Conservation (phyloP, 2,888 invertebrate species). For the Eupithecia inturbata region DNA sequence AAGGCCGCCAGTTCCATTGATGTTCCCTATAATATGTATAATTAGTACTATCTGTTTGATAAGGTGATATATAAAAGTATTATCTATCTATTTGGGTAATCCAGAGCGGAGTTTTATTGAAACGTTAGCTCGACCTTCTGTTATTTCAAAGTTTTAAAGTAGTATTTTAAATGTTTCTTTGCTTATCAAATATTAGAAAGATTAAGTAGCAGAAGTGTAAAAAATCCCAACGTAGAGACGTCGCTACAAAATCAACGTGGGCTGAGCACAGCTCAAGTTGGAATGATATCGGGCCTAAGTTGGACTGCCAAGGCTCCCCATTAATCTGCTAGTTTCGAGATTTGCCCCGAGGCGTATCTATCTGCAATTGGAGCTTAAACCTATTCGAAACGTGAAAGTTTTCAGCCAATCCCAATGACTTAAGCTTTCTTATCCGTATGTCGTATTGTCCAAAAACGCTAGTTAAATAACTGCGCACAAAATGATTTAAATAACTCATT, state of each 20-base stretch:
- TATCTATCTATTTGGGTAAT: not conserved
- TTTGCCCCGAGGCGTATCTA: conserved; percentile 34
- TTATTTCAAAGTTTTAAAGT: not conserved
- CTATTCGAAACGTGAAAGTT: conserved; percentile 35
- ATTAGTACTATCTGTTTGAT: too few species aligned
- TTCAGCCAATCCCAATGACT: conserved; percentile 18
- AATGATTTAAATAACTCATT: not conserved
- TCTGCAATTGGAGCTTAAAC: conserved; percentile 28
- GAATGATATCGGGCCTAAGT: conserved; percentile 31
- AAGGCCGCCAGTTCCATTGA: too few species aligned
- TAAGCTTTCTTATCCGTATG: not conserved
- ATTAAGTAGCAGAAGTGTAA: not conserved
- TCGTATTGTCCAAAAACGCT: not conserved
- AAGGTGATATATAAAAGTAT: too few species aligned
- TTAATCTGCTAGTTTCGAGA: conserved; percentile 35
- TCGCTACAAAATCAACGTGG: not conserved
- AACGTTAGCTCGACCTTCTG: not conserved
- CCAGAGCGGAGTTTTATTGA: not conserved
- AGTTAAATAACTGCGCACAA: not conserved
- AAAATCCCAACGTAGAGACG: too few species aligned
- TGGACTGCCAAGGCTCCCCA: conserved; percentile 25
- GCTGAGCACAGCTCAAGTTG: conserved; percentile 28
- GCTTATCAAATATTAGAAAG: not conserved
- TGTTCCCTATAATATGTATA: too few species aligned
- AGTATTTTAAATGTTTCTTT: not conserved